A percentile compares a stretch with the other conserved stretches of the same genome.
These are phyloP conservation scores for Drosophila chauvacae DNA, from an alignment of 1,140 invertebrate genomes.

Conservation along the genomic window DNA sequence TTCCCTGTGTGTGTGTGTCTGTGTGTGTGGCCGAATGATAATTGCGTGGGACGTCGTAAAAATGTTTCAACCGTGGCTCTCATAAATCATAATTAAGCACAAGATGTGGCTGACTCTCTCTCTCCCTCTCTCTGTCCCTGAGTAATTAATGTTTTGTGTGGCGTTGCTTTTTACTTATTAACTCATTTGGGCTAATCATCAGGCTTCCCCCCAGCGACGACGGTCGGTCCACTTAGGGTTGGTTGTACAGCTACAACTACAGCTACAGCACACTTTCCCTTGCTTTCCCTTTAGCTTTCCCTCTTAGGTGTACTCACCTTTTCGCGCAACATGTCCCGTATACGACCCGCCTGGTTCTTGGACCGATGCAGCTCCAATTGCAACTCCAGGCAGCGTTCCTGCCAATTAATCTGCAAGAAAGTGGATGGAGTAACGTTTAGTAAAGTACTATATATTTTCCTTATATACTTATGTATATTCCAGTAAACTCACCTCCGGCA, in stretches of 20 bases:
- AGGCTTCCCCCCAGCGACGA: constrained; percentile 42
- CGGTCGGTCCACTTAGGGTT: neutral
- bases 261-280: neutral
- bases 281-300: neutral
- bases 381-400: constrained; percentile 92
- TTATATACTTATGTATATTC: too few species aligned
- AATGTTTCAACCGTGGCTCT: constrained; percentile 68
- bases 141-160: constrained; percentile 69
- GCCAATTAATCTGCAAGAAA: constrained; percentile 88
- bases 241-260: neutral
- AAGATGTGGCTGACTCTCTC: constrained; percentile 48
- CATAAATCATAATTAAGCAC: constrained; percentile 80
- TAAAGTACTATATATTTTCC: neutral
- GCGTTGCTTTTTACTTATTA: constrained; percentile 59
- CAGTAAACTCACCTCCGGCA: constrained; percentile 63
- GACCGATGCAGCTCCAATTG: constrained; percentile 93
- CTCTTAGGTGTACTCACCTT: constrained; percentile 87
- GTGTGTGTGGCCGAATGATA: constrained; percentile 31
- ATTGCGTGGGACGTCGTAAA: constrained; percentile 67
- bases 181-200: constrained; percentile 73
- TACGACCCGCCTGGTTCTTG: constrained; percentile 92
- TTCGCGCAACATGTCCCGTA: constrained; percentile 92
- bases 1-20: constrained; percentile 15
- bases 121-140: neutral
- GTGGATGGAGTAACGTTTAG: neutral